Evolutionary conservation across 2,113 vertebrate species (phyloP), one percentile per base, ranked within the genome.

Genomic region (Thunnus thynnus): DNA sequence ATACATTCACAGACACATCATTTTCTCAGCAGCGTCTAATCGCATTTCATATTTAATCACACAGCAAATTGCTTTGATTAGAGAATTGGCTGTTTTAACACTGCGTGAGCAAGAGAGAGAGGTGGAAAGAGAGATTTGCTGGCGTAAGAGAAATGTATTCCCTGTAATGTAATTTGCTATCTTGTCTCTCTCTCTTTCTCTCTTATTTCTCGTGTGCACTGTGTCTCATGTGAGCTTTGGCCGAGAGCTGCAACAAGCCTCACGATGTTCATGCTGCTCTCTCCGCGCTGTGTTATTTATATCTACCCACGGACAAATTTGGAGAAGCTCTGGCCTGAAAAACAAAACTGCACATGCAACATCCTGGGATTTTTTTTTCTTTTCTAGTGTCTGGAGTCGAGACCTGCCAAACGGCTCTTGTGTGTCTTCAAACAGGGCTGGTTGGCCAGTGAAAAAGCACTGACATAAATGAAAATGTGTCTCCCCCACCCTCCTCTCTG

Each of bases 31-130:
- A 60, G 74, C 36, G 27, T 82, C 71, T 77, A 89, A 86, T 89
- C 85, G 69, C 75, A 66, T 86, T 83, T 87, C 63, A 76, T 70
- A 48, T 80, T 85, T 80, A 82, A 73, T 85, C 78, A 67, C 83
- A 86, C 47, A 20, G 74, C 18, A 81, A 82, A 84, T 47, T 63
- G 78, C 62, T 84, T 68, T 86, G 73, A 89, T 84, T 78, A 41
- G 60, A 76, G 80, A 87, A 80, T 75, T 79, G 81, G 44, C 47
- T 74, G 81, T 78, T 85, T 83, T 64, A 62, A 85, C 62, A 65
- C 52, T 1, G 16, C 25, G 1, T 17, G 20, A 74, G 66, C 1
- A 11, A 54, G 5, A 61, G 54, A 14, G 30, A 57, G 55, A 11
- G 22, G 12, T 66, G n/a, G 13, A 56, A 54, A 41, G 22, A 58